A percentile compares a stretch with the other conserved stretches of the same genome.
Evolutionary conservation across 2,888 invertebrate species (phyloP).

Genomic region (Phaonia tiefii): DNA sequence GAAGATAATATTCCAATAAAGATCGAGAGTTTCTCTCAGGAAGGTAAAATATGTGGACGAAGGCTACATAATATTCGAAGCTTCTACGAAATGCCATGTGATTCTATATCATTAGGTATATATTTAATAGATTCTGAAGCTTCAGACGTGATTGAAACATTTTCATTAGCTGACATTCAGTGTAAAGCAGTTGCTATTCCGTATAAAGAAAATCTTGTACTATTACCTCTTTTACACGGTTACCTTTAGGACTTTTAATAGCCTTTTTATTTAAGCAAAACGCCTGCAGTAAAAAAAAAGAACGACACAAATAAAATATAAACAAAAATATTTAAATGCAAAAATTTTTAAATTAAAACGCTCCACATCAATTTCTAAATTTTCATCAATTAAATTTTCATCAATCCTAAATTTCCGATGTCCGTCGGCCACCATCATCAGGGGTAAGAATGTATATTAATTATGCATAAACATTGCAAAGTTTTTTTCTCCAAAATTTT

Average conservation of each 20-base stretch:
- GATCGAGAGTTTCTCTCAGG: conserved; percentile 34
- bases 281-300: conserved; percentile 20
- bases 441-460: too few relatives aligned
- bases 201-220: conserved; percentile 28
- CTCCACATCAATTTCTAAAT: too few relatives aligned
- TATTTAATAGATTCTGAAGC: conserved; percentile 26
- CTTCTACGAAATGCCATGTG: conserved; percentile 19
- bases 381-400: too few relatives aligned
- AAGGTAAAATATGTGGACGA: conserved; percentile 9
- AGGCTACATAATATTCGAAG: conserved; percentile 30
- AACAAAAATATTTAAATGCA: background rate
- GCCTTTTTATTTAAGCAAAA: conserved; percentile 8
- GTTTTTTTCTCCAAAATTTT: too few relatives aligned
- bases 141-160: background rate
- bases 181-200: conserved; percentile 42
- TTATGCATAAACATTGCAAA: too few relatives aligned
- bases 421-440: too few relatives aligned
- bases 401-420: too few relatives aligned
- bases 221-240: conserved; percentile 13
- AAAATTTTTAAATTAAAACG: conserved; percentile 16
- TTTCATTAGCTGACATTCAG: conserved; percentile 23
- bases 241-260: conserved; percentile 7
- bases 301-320: conserved; percentile 16
- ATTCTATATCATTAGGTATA: conserved; percentile 37
- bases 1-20: conserved; percentile 33